phyloP scores from a whole-genome alignment of 2,888 invertebrate genomes.

The Acanthosoma haemorrhoidale region DNA sequence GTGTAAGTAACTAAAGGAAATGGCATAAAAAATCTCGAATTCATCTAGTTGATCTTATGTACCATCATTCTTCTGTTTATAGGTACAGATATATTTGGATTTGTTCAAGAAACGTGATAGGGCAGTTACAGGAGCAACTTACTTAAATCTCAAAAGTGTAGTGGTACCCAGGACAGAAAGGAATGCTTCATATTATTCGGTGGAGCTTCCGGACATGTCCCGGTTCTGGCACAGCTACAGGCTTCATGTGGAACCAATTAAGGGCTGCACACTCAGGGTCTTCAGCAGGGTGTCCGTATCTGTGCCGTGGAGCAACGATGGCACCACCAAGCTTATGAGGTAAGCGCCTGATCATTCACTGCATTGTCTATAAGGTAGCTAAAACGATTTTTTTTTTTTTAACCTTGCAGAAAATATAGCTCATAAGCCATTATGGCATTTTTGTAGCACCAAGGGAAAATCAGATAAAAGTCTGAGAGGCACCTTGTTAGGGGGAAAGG shows the following conservation, averaged over 20 bases:
- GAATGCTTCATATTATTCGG: conserved; percentile 56
- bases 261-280: conserved; percentile 49
- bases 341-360: no score
- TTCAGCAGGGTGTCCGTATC: conserved; percentile 58
- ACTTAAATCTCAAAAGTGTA: conserved; percentile 44
- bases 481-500: no score
- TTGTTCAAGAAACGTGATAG: conserved; percentile 52
- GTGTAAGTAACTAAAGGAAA: conserved; percentile 48
- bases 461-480: no score
- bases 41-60: background rate
- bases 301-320: conserved; percentile 56
- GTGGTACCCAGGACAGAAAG: conserved; percentile 54
- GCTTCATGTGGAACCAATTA: conserved; percentile 53
- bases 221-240: conserved; percentile 53
- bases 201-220: conserved; percentile 55
- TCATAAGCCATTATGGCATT: no score
- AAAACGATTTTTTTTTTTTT: no score
- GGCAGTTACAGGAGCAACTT: conserved; percentile 43
- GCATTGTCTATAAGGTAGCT: no score
- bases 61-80: conserved; percentile 44
- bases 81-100: conserved; percentile 62
- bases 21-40: background rate
- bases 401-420: no score
- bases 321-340: conserved; percentile 35
- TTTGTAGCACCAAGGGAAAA: no score